Conservation (phyloP, 2,113 vertebrate species). For the Syngnathus floridae region DNA sequence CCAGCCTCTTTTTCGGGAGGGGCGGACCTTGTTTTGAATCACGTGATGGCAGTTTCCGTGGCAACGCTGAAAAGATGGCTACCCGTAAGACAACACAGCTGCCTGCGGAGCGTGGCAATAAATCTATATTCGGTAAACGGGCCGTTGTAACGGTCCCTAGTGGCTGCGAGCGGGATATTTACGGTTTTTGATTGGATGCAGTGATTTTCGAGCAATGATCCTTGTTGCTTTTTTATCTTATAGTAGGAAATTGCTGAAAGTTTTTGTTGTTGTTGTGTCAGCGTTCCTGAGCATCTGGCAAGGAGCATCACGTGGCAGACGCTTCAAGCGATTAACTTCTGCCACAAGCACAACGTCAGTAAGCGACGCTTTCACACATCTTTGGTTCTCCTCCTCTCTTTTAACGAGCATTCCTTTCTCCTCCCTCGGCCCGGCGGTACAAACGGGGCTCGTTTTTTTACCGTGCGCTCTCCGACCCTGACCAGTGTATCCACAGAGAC, state of each 20-base stretch:
- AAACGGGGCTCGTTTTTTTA: constrained; percentile 11
- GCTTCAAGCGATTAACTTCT: constrained; percentile 91
- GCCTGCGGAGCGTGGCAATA: constrained; percentile 13
- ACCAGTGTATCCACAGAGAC: constrained; percentile 92
- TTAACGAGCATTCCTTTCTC: constrained; percentile 59
- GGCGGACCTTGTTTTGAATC: constrained; percentile 40
- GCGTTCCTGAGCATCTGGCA: constrained; percentile 83
- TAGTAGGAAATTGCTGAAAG: background rate
- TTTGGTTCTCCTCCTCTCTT: constrained; percentile 29
- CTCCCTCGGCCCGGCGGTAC: constrained; percentile 17
- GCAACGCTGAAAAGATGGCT: constrained; percentile 50
- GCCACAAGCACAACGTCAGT: constrained; percentile 86
- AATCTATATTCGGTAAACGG: background rate
- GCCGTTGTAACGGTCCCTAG: background rate
- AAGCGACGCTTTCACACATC: constrained; percentile 15
- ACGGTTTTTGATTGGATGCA: too few relatives aligned
- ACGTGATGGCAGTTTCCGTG: constrained; percentile 52
- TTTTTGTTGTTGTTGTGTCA: constrained; percentile 32
- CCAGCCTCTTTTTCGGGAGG: constrained; percentile 3
- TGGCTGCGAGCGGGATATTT: background rate
- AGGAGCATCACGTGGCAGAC: constrained; percentile 94
- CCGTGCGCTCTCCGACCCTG: constrained; percentile 40
- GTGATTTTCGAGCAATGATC: too few relatives aligned
- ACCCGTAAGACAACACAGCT: constrained; percentile 49
- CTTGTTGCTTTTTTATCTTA: too few relatives aligned